Conservation (phyloP, 2,888 invertebrate genomes). For the Apamea monoglypha region DNA sequence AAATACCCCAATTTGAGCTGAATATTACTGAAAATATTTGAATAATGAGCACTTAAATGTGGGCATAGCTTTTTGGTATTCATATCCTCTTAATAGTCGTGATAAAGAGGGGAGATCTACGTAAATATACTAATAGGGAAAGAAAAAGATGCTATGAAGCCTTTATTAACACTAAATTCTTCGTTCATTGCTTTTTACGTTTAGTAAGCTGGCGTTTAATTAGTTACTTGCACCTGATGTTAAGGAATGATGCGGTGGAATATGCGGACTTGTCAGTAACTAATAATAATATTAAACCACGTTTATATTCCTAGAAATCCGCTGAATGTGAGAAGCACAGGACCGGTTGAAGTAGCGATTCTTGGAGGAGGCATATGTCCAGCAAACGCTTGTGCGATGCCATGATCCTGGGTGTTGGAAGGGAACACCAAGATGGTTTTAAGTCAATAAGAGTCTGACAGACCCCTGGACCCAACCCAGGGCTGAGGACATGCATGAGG, state of each 20-base stretch:
- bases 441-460: no score
- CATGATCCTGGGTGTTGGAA: no score
- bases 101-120: constrained; percentile 29
- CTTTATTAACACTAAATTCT: constrained; percentile 26
- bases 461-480: no score
- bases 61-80: constrained; percentile 55
- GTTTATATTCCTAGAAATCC: not conserved
- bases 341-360: not conserved
- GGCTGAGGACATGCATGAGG: no score
- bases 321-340: not conserved
- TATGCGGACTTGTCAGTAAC: not conserved
- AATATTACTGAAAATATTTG: constrained; percentile 64
- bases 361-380: no score
- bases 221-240: not conserved
- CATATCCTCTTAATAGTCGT: constrained; percentile 52
- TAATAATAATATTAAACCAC: not conserved
- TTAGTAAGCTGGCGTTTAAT: not conserved
- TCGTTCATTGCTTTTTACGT: constrained; percentile 22
- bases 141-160: constrained; percentile 9
- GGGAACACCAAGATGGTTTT: no score
- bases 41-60: constrained; percentile 56
- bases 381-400: no score
- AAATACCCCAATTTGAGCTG: constrained; percentile 60
- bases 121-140: constrained; percentile 37
- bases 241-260: not conserved